These are phyloP conservation scores for Laticauda laticaudata DNA, from an alignment of 2,113 vertebrate species.

Conservation along the genomic window DNA sequence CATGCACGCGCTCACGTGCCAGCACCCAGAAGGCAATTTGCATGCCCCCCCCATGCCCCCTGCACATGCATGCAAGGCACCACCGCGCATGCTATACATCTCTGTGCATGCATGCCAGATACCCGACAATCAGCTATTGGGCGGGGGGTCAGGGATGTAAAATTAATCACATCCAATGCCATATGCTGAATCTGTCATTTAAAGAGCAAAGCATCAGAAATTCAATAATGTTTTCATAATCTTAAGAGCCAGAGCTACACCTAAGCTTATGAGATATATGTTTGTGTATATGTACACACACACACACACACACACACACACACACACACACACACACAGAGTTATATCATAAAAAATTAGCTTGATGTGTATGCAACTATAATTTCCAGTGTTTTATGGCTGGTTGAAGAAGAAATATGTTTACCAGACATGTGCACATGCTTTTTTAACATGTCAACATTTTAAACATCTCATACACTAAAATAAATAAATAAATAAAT, in stretches of 20 bases:
- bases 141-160: not conserved
- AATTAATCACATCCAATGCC: constrained; percentile 11
- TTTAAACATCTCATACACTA: constrained; percentile 3
- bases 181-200: not conserved
- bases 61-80: too few relatives aligned
- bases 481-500: not conserved
- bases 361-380: not conserved
- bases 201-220: not conserved
- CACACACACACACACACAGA: too few relatives aligned
- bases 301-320: too few relatives aligned
- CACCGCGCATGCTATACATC: too few relatives aligned
- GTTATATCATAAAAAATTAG: not conserved
- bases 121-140: too few relatives aligned
- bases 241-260: not conserved
- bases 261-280: not conserved
- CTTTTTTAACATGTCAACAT: constrained; percentile 9
- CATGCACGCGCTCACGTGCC: too few relatives aligned
- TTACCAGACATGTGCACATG: not conserved
- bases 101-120: too few relatives aligned
- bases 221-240: not conserved
- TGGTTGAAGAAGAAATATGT: not conserved
- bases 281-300: too few relatives aligned
- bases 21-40: too few relatives aligned
- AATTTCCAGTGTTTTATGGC: constrained; percentile 2
- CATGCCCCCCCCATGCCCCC: too few relatives aligned